Conservation (phyloP, 2,888 invertebrate genomes). For the Glyphotaelius pellucidus region DNA sequence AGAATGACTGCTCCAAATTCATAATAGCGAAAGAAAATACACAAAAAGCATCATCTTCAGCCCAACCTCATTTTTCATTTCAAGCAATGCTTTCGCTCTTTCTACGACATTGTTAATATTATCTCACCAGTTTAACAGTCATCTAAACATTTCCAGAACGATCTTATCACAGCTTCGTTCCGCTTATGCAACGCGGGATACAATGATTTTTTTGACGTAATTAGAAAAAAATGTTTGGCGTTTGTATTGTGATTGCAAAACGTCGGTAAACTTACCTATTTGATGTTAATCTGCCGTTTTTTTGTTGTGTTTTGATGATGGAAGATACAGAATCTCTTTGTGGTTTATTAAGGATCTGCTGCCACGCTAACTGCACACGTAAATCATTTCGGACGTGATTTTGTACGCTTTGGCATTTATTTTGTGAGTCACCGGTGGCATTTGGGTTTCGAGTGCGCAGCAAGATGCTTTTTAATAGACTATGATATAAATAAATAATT, state of each 20-base stretch:
- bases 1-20: background rate
- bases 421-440: background rate
- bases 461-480: background rate
- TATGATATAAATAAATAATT: background rate
- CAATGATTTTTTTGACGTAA: conserved; percentile 4
- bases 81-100: background rate
- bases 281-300: background rate
- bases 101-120: background rate
- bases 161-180: conserved; percentile 11
- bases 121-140: background rate
- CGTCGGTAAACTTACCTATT: background rate
- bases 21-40: background rate
- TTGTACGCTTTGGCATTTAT: background rate
- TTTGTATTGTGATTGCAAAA: background rate
- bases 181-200: conserved; percentile 30
- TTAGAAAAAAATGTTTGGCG: conserved; percentile 15
- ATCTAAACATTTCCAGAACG: background rate
- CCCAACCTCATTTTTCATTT: background rate
- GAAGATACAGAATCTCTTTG: conserved; percentile 33
- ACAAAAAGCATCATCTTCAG: background rate
- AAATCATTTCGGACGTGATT: conserved; percentile 17
- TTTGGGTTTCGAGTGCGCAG: background rate
- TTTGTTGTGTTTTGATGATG: conserved; percentile 24
- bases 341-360: conserved; percentile 24
- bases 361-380: conserved; percentile 11